Evolutionary conservation across 2,797 vertebrate genomes (phyloP).

Genomic region (Otolemur crassicaudatus): DNA sequence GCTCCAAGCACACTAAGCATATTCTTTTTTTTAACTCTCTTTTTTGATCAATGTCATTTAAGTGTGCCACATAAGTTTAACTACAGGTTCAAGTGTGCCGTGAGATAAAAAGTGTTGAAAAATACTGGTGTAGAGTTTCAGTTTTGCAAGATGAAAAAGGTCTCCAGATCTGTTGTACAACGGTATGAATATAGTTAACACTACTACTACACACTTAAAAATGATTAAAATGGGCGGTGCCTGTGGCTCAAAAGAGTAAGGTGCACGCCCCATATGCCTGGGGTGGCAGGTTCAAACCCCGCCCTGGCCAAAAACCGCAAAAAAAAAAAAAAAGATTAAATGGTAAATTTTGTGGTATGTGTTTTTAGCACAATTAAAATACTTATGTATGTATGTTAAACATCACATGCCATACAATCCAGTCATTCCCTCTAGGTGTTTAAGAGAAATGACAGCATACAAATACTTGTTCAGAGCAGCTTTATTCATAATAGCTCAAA

Average conservation of each 20-base stretch:
- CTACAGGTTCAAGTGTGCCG: too few species aligned
- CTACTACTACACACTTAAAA: background rate
- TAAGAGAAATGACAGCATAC: background rate
- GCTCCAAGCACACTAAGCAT: too few species aligned
- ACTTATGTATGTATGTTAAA: background rate
- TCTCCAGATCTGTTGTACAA: background rate
- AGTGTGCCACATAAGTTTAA: too few species aligned
- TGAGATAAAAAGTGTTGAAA: too few species aligned
- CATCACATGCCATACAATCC: background rate
- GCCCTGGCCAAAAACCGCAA: too few species aligned
- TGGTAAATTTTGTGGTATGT: background rate
- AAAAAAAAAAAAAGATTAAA: too few species aligned
- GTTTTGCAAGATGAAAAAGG: background rate
- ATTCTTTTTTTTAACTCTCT: too few species aligned
- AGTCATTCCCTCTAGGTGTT: background rate
- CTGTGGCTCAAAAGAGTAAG: too few species aligned
- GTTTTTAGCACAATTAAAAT: background rate
- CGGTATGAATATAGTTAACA: background rate
- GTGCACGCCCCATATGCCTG: too few species aligned
- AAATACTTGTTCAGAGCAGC: background rate
- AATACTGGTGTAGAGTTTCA: background rate
- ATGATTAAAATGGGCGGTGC: background rate
- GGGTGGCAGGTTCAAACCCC: too few species aligned
- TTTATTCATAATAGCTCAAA: background rate
- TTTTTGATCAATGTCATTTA: too few species aligned